Evolutionary conservation across 2,888 invertebrate genomes (phyloP).

Genomic region (Campopleginae sp.): DNA sequence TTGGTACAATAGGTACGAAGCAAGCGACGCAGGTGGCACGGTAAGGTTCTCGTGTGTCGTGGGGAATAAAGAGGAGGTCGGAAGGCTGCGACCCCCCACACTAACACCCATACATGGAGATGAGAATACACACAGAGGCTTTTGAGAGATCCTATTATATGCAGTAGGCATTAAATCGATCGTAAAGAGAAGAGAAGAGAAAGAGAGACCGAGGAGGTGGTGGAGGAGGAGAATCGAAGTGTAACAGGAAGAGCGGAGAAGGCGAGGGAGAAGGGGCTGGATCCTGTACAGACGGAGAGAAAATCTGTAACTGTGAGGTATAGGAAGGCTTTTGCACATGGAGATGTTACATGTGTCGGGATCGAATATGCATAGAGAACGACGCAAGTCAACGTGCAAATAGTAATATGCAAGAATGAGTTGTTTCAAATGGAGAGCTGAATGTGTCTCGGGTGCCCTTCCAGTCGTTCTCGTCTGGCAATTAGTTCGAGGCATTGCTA

Average conservation of each 20-base stretch:
- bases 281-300: neutral
- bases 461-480: conserved; percentile 36
- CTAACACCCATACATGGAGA: neutral
- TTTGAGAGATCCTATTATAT: conserved; percentile 5
- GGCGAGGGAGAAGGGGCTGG: too few species aligned
- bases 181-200: conserved; percentile 1
- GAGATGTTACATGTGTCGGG: conserved; percentile 60
- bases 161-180: conserved; percentile 46
- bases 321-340: conserved; percentile 44
- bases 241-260: neutral
- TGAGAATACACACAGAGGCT: neutral
- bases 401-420: neutral
- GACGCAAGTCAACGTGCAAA: conserved; percentile 28
- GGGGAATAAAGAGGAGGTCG: conserved; percentile 22
- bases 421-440: conserved; percentile 22
- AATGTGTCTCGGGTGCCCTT: neutral
- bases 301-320: neutral
- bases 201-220: neutral
- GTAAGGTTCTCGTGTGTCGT: conserved; percentile 17
- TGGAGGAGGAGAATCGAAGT: neutral
- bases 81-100: conserved; percentile 6
- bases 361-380: conserved; percentile 45
- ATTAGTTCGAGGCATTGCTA: conserved; percentile 59
- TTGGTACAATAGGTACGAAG: conserved; percentile 27
- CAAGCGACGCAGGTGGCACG: conserved; percentile 33